phyloP scores from a whole-genome alignment of 2,797 vertebrate genomes.

The Characodon lateralis region DNA sequence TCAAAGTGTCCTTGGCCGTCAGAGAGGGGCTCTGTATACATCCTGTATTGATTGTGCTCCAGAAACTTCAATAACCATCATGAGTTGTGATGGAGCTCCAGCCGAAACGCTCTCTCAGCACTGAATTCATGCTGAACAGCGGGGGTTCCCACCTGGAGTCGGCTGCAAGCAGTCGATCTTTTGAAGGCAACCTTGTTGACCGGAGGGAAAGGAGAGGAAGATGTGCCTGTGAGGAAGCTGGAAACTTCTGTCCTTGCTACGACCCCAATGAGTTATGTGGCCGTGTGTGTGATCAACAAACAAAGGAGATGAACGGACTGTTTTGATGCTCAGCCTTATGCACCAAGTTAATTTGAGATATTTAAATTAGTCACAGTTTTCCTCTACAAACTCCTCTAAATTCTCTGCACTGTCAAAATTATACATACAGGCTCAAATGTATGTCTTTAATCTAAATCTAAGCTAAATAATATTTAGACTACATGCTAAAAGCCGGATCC shows the following conservation, averaged over 20 bases:
- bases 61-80: constrained; percentile 75
- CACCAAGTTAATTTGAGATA: not conserved
- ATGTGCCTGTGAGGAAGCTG: constrained; percentile 32
- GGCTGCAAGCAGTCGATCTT: constrained; percentile 53
- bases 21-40: constrained; percentile 59
- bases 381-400: not conserved
- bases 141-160: constrained; percentile 60
- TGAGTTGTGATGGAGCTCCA: constrained; percentile 64
- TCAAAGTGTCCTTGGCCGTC: constrained; percentile 65
- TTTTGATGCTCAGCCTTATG: not conserved
- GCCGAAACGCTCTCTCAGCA: constrained; percentile 48
- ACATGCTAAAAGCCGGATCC: no score
- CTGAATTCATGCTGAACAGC: constrained; percentile 48
- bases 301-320: not conserved
- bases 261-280: constrained; percentile 21
- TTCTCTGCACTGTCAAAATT: not conserved
- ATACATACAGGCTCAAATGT: not conserved
- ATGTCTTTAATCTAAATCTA: no score
- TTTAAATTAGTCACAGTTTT: not conserved
- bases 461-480: no score
- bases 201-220: constrained; percentile 21
- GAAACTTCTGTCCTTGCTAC: constrained; percentile 43
- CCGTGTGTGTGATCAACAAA: not conserved
- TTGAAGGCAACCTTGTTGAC: constrained; percentile 65
- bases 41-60: constrained; percentile 68